Conservation (phyloP, 2,888 invertebrate genomes). For the Camptogramma bilineatum region DNA sequence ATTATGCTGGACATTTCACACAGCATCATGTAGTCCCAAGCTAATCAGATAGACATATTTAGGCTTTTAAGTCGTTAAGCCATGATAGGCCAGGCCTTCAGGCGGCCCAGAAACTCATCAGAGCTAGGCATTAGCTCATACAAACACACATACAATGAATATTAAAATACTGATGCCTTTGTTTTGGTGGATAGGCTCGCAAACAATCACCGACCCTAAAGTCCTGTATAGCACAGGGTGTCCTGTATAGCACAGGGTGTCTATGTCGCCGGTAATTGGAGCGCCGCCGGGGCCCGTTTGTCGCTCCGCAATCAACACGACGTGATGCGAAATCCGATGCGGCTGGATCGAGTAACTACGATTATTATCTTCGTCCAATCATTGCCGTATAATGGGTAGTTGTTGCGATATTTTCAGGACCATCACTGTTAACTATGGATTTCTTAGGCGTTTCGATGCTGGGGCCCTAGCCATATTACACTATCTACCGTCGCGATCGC, state of each 20-base stretch:
- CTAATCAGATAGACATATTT: too few relatives aligned
- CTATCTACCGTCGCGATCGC: too few relatives aligned
- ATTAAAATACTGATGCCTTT: background rate
- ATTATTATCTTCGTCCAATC: slow-evolving; percentile 70
- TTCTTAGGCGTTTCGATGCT: too few relatives aligned
- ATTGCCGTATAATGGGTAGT: slow-evolving; percentile 44
- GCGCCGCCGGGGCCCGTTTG: slow-evolving; percentile 73
- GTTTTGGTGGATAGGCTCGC: background rate
- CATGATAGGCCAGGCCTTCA: too few relatives aligned
- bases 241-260: slow-evolving; percentile 61
- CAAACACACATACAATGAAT: background rate
- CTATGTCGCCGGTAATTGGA: slow-evolving; percentile 81
- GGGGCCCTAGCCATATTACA: too few relatives aligned
- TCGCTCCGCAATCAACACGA: slow-evolving; percentile 81
- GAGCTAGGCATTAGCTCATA: too few relatives aligned
- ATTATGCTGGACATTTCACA: too few relatives aligned
- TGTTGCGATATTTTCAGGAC: slow-evolving; percentile 24
- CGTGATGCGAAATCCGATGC: slow-evolving; percentile 84
- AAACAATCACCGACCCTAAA: slow-evolving; percentile 5
- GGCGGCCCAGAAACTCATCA: too few relatives aligned
- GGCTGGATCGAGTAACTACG: slow-evolving; percentile 65
- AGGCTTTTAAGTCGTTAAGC: too few relatives aligned
- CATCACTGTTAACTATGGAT: background rate
- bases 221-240: slow-evolving; percentile 57
- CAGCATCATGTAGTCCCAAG: too few relatives aligned